Percentiles rank a stretch among this genome's conserved stretches.
Conservation (phyloP, 2,113 vertebrate species). For the Tachysurus fulvidraco region DNA sequence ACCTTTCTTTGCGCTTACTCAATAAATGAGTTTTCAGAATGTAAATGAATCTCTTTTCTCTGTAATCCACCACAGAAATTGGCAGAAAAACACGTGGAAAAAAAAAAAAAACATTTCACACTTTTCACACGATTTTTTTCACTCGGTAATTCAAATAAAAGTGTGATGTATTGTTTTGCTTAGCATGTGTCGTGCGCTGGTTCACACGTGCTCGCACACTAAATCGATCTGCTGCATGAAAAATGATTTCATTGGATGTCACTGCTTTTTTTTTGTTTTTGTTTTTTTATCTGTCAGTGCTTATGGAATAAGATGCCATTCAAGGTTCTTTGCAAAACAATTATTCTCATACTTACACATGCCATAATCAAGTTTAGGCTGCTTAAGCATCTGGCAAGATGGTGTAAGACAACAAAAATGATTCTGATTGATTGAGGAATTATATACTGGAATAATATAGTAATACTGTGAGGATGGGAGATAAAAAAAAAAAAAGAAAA, state of each 20-base stretch:
- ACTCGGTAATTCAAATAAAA: background rate
- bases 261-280: background rate
- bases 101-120: too few relatives aligned
- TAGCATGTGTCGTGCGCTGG: background rate
- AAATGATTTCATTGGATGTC: background rate
- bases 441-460: background rate
- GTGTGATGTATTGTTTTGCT: background rate
- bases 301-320: background rate
- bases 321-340: background rate
- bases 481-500: background rate
- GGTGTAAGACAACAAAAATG: background rate
- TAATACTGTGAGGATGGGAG: background rate
- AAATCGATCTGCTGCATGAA: background rate
- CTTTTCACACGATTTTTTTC: background rate
- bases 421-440: background rate
- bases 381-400: background rate
- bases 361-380: background rate
- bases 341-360: background rate
- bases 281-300: background rate
- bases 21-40: constrained; percentile 1
- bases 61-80: background rate
- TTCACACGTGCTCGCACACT: background rate
- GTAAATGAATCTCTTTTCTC: background rate
- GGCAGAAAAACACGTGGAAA: background rate
- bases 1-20: background rate